A percentile compares a stretch with the other conserved stretches of the same genome.
Evolutionary conservation across 2,113 vertebrate species (phyloP).

Genomic region (Cinclus cinclus): DNA sequence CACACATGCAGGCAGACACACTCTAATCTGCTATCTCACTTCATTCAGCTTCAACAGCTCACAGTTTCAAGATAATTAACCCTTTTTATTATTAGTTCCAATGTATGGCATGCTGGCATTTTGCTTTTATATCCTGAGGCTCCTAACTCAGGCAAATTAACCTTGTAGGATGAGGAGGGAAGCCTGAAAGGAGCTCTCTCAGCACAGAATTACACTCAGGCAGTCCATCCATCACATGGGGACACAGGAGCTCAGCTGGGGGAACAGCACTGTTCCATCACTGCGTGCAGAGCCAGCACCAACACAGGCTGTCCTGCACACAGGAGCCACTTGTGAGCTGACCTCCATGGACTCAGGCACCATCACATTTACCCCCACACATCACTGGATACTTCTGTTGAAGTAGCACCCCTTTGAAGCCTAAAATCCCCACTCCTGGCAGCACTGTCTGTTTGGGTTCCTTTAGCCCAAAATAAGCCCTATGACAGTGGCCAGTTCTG

Average conservation of each 20-base stretch:
- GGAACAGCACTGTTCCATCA: rapidly evolving
- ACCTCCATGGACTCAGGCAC: rapidly evolving
- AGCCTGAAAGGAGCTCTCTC: not conserved
- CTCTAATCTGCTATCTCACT: constrained; percentile 16
- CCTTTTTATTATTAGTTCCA: not conserved
- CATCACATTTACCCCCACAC: not conserved
- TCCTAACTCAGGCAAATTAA: constrained; percentile 8
- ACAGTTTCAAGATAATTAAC: constrained; percentile 38
- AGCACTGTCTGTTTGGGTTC: rapidly evolving
- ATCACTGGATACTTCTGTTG: not conserved
- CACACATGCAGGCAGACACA: not conserved
- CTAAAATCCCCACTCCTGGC: not conserved
- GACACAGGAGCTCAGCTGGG: not conserved
- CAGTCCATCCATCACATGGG: rapidly evolving
- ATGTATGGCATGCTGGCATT: not conserved
- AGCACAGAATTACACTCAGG: not conserved
- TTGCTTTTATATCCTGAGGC: not conserved
- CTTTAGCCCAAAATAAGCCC: not conserved
- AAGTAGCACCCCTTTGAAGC: not conserved
- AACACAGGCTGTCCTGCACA: not conserved
- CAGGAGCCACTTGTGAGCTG: not conserved
- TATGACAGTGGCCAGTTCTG: not conserved
- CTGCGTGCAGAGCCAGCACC: not conserved
- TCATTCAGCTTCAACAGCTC: not conserved
- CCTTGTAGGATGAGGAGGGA: not conserved